Conservation (phyloP, 2,797 vertebrate genomes). For the Tenualosa ilisha region DNA sequence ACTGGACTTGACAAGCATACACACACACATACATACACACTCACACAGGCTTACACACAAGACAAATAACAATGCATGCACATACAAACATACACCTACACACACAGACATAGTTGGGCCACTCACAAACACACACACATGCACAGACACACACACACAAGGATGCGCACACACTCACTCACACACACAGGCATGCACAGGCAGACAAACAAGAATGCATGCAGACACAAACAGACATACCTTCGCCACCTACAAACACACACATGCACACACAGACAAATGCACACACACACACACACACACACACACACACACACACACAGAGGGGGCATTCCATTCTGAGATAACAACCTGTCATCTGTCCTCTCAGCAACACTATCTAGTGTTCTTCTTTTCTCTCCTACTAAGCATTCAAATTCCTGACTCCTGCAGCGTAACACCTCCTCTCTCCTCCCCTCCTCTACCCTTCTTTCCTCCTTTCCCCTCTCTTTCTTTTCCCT, state of each 20-base stretch:
- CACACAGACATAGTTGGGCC: too few species aligned
- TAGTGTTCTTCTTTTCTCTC: background rate
- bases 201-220: background rate
- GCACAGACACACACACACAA: background rate
- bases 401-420: background rate
- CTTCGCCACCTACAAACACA: constrained; percentile 42
- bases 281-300: background rate
- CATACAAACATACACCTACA: too few species aligned
- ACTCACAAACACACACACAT: too few species aligned
- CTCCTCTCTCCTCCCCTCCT: background rate
- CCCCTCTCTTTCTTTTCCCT: background rate
- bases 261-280: constrained; percentile 3
- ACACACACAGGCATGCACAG: constrained; percentile 45
- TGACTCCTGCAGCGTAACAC: background rate
- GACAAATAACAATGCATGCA: too few species aligned
- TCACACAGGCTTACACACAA: too few species aligned
- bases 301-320: too few species aligned
- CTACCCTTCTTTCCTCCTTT: background rate
- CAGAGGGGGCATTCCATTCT: background rate
- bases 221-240: too few species aligned
- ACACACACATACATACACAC: too few species aligned
- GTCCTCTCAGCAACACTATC: background rate
- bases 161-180: background rate
- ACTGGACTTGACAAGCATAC: too few species aligned
- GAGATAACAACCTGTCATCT: constrained; percentile 9